Evolutionary conservation across 2,888 invertebrate genomes (phyloP).

Genomic region (Aleiodes alternator): DNA sequence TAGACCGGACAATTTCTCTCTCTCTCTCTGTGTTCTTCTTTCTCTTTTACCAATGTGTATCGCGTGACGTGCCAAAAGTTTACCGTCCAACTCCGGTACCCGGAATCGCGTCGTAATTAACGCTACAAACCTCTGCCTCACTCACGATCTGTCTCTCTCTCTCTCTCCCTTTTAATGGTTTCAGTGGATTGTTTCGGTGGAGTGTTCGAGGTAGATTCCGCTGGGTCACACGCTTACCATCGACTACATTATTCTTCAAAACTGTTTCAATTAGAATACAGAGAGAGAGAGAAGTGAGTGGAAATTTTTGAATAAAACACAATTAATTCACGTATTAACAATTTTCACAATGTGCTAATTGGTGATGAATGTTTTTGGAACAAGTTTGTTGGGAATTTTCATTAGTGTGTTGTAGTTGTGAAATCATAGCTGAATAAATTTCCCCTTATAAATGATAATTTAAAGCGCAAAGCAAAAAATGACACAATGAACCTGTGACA

Average conservation of each 20-base stretch:
- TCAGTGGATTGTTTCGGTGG: constrained; percentile 23
- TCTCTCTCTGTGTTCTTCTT: not conserved
- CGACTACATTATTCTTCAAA: constrained; percentile 30
- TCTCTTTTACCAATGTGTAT: constrained; percentile 8
- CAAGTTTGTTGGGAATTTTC: too few relatives aligned
- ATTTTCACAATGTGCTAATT: too few relatives aligned
- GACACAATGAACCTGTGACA: too few relatives aligned
- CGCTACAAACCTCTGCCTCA: constrained; percentile 22
- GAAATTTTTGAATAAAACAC: too few relatives aligned
- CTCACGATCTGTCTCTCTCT: not conserved
- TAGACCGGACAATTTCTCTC: constrained; percentile 27
- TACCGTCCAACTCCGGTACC: constrained; percentile 21
- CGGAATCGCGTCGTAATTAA: constrained; percentile 42
- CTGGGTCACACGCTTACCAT: constrained; percentile 29
- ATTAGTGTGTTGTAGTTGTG: too few relatives aligned
- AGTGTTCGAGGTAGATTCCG: constrained; percentile 33
- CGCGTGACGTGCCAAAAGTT: constrained; percentile 44
- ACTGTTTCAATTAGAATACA: constrained; percentile 31
- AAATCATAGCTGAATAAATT: too few relatives aligned
- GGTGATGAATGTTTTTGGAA: too few relatives aligned
- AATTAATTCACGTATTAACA: too few relatives aligned
- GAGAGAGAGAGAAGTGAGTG: too few relatives aligned
- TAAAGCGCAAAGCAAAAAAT: too few relatives aligned
- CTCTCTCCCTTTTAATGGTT: constrained; percentile 20
- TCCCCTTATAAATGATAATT: too few relatives aligned